A percentile compares a stretch with the other conserved stretches of the same genome.
Evolutionary conservation across 2,797 vertebrate species (phyloP).

Genomic region (Neosilurus mollespiculum): DNA sequence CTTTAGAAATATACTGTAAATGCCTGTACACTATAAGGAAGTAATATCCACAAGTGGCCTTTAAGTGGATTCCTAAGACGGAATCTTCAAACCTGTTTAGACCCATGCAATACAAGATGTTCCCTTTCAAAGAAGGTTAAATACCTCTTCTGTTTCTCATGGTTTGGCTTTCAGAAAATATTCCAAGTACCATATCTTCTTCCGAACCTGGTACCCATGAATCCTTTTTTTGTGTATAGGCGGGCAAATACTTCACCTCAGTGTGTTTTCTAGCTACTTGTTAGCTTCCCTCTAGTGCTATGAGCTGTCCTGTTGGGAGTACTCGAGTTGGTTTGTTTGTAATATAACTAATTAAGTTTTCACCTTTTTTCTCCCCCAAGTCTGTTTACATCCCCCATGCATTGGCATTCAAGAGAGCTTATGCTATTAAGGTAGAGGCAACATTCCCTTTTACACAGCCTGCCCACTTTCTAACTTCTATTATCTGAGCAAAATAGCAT

Average conservation of each 20-base stretch:
- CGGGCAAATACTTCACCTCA: neutral
- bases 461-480: neutral
- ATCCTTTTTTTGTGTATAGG: neutral
- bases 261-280: neutral
- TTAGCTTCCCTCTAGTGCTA: neutral
- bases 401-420: conserved; percentile 87
- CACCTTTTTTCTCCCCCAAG: conserved; percentile 68
- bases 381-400: conserved; percentile 87
- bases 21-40: neutral
- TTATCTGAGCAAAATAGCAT: conserved; percentile 11
- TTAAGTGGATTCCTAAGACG: neutral
- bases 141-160: neutral
- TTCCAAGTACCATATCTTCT: neutral
- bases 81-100: neutral
- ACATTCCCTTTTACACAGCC: conserved; percentile 56
- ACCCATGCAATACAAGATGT: neutral
- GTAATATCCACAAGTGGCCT: neutral
- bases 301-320: conserved; percentile 6
- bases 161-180: neutral
- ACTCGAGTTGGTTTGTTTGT: conserved; percentile 51
- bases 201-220: too few species aligned
- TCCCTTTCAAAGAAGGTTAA: neutral
- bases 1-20: neutral
- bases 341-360: conserved; percentile 50
- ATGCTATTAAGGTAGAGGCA: conserved; percentile 85